phyloP scores from a whole-genome alignment of 2,797 vertebrate genomes.

The Coluber constrictor region DNA sequence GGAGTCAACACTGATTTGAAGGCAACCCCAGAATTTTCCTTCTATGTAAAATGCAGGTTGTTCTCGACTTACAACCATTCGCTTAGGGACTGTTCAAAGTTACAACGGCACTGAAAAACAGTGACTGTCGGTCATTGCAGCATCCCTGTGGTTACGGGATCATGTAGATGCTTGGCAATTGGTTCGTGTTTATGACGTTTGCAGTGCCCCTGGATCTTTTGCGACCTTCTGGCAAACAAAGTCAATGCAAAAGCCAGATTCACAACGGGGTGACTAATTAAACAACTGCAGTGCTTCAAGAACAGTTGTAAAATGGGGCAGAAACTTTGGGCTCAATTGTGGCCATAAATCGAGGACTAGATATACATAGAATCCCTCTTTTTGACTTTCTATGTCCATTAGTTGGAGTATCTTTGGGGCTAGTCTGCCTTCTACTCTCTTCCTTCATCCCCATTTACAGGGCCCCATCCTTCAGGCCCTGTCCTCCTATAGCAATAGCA shows the following conservation, averaged over 20 bases:
- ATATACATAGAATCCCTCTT: neutral
- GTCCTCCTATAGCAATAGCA: neutral
- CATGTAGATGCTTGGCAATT: neutral
- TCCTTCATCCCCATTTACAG: neutral
- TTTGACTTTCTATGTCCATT: neutral
- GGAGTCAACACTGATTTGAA: neutral
- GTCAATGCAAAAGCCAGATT: neutral
- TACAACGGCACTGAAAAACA: neutral
- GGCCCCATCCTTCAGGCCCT: neutral
- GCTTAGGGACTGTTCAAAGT: neutral
- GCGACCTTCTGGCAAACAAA: neutral
- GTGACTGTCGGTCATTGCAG: neutral
- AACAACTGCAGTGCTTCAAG: neutral
- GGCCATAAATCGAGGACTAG: neutral
- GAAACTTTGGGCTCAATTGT: neutral
- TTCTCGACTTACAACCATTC: neutral
- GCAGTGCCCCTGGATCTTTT: neutral
- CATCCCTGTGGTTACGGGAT: neutral
- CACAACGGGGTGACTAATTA: neutral
- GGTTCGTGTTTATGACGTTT: neutral
- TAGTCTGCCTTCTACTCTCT: neutral
- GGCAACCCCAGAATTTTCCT: neutral
- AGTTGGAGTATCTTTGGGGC: neutral
- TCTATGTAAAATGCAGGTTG: neutral
- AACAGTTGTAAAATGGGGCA: neutral